Base-by-base conservation (phyloP, 2,113 vertebrate species). In the Pseudopodoces humilis region DNA sequence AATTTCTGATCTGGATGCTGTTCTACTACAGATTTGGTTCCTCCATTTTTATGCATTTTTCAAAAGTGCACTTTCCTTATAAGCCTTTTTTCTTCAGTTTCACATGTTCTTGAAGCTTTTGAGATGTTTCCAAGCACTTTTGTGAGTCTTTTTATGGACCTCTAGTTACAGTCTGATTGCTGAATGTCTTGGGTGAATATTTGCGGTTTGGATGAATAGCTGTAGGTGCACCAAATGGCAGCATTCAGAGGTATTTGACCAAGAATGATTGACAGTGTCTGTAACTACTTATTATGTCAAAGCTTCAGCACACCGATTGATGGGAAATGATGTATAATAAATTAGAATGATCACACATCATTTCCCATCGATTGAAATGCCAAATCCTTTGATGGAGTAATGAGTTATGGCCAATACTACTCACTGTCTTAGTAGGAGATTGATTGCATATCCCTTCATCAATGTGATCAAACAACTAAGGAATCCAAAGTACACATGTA, bases 261-360 rank as follows among this genome's bases (percentile, higher is more conserved):
- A 98, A 97, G 97, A 97, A 98, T 98, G 98, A 98, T 98, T 98
- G 98, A 98, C 98, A 98, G 94, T 97, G 97, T 98, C 97, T 98
- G 97, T 97, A 98, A 98, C 97, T 98, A 98, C 97, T 98, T 98
- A 98, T 97, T 98, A 98, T 98, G 98, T 98, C 98, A 98, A 98
- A 97, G 97, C 95, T 98, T 98, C 97, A 98, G 97, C 97, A 97
- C 78, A 97, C 98, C 97, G 97, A 98, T 98, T 98, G 98, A 98
- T 98, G 98, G 98, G 97, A 98, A 98, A 98, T 98, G 98, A 98
- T 98, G 98, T 98, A 98, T 98, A 98, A 98, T 98, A 98, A 98
- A 98, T 98, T 98, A 98, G 98, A 98, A 98, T 98, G 98, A 98
- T 98, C 98, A 98, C 98, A 98, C 98, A 98, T 98, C 98, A 98